These are phyloP conservation scores for Andricus grossulariae DNA, from an alignment of 1,140 invertebrate genomes.

Conservation along the genomic window DNA sequence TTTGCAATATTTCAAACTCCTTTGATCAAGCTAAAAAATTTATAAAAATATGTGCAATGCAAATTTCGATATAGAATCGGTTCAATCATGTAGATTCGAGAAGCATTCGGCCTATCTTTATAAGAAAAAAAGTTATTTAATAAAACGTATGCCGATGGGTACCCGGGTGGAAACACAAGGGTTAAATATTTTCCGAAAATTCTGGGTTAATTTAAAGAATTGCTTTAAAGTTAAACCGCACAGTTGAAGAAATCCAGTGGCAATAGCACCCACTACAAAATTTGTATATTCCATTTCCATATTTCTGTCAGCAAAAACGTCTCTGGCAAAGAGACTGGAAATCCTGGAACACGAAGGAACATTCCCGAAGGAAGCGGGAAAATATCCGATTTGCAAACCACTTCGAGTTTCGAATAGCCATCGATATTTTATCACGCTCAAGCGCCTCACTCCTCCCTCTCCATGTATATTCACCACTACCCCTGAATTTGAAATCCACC, in stretches of 20 bases:
- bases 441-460: constrained; percentile 2
- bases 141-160: too few species aligned
- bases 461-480: background rate
- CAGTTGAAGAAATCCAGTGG: background rate
- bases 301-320: constrained; percentile 24
- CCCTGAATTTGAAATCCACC: background rate
- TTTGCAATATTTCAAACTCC: too few species aligned
- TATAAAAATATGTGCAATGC: too few species aligned
- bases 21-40: too few species aligned
- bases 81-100: too few species aligned
- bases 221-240: background rate
- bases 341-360: constrained; percentile 43
- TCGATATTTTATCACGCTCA: constrained; percentile 54
- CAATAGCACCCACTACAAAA: background rate
- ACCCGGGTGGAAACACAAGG: too few species aligned
- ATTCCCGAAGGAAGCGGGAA: constrained; percentile 47
- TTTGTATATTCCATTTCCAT: constrained; percentile 28
- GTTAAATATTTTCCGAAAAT: too few species aligned
- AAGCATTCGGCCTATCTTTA: too few species aligned
- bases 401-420: constrained; percentile 58
- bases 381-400: constrained; percentile 62
- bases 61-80: too few species aligned
- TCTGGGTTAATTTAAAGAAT: too few species aligned
- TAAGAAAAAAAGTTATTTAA: too few species aligned
- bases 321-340: constrained; percentile 30